These are phyloP conservation scores for Leptopterna dolabrata DNA, from an alignment of 2,888 invertebrate species.

Conservation along the genomic window DNA sequence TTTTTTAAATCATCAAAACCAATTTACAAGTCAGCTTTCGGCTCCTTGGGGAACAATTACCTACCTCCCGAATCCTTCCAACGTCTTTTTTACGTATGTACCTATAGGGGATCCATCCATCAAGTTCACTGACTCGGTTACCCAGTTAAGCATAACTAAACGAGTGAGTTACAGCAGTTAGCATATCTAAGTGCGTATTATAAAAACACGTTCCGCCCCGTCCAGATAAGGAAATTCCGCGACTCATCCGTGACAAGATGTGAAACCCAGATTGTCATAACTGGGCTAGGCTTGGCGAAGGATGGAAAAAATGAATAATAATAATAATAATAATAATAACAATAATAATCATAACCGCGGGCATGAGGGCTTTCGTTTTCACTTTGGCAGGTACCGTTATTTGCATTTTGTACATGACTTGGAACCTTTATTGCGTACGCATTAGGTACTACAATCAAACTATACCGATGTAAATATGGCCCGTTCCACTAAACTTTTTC, in stretches of 20 bases:
- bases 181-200: conserved; percentile 18
- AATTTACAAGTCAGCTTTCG: too few species aligned
- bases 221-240: neutral
- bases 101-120: neutral
- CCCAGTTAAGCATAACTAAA: conserved; percentile 9
- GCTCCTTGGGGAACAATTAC: too few species aligned
- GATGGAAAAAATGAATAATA: neutral
- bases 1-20: too few species aligned
- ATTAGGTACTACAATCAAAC: too few species aligned
- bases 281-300: neutral
- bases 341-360: neutral
- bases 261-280: neutral
- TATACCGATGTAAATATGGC: too few species aligned
- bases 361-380: neutral
- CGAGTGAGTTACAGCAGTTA: conserved; percentile 16
- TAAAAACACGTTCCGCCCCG: neutral
- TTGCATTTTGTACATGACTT: too few species aligned
- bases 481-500: too few species aligned
- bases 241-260: conserved; percentile 12
- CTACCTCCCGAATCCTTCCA: too few species aligned
- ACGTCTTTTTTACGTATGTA: neutral
- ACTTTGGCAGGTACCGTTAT: too few species aligned
- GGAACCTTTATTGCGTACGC: too few species aligned
- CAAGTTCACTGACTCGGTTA: conserved; percentile 34
- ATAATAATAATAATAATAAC: neutral